Conservation (phyloP, 2,797 vertebrate species). For the Leuciscus waleckii region DNA sequence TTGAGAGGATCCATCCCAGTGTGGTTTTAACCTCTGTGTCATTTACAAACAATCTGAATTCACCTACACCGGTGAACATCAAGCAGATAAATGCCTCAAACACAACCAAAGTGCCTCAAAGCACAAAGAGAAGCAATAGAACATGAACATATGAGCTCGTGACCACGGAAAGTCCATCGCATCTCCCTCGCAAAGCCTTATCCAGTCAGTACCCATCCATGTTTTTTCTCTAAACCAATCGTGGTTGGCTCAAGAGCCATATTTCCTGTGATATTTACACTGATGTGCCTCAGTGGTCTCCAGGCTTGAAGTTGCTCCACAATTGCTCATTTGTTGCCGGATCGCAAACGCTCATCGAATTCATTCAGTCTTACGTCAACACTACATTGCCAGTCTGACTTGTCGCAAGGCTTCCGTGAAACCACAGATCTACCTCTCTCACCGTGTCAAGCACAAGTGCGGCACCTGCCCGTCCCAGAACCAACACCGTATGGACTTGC, state of each 20-base stretch:
- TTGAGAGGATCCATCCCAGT: not conserved
- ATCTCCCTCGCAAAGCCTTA: conserved; percentile 35
- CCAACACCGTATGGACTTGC: not conserved
- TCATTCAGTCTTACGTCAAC: not conserved
- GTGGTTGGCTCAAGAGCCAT: not conserved
- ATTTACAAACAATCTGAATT: not conserved
- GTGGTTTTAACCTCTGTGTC: conserved; percentile 6
- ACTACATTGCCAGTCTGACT: conserved; percentile 44
- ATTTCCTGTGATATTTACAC: conserved; percentile 24
- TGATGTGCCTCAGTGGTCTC: conserved; percentile 29
- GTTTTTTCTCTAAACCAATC: not conserved
- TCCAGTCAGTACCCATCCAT: not conserved
- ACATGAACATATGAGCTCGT: conserved; percentile 11
- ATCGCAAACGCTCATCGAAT: not conserved
- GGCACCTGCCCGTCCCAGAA: conserved; percentile 31
- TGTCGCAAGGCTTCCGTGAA: conserved; percentile 53
- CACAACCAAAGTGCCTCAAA: conserved; percentile 78
- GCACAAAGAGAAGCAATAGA: conserved; percentile 75
- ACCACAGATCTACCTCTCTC: conserved; percentile 73
- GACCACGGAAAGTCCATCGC: conserved; percentile 16
- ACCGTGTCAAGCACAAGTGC: conserved; percentile 10
- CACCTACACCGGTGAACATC: not conserved
- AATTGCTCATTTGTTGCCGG: not conserved
- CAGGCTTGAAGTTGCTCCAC: not conserved
- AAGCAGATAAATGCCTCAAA: conserved; percentile 50